A percentile compares a stretch with the other conserved stretches of the same genome.
Conservation (phyloP, 2,797 vertebrate genomes). For the Myotis pilosus region DNA sequence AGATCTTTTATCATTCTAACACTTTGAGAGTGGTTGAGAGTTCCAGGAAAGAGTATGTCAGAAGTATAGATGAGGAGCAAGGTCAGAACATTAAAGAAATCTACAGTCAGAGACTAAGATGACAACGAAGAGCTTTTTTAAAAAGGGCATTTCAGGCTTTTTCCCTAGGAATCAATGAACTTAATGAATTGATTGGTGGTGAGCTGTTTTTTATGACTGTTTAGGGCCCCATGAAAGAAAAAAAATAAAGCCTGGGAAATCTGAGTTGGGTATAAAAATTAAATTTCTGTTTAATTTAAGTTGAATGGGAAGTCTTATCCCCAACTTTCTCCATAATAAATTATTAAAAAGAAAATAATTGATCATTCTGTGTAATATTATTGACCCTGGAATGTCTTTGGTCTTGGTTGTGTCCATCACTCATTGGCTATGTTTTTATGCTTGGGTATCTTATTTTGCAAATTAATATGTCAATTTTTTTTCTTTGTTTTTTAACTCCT, state of each 20-base stretch:
- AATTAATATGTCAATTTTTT: background rate
- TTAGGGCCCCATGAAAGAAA: background rate
- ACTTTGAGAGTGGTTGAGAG: background rate
- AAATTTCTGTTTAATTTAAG: constrained; percentile 25
- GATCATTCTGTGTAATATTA: background rate
- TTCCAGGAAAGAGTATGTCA: background rate
- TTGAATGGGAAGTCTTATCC: background rate
- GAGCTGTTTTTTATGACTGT: background rate
- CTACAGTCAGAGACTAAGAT: background rate
- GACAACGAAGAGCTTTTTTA: background rate
- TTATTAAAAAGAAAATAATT: constrained; percentile 27
- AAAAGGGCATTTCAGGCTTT: background rate
- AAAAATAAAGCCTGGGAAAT: constrained; percentile 37
- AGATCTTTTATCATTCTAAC: background rate
- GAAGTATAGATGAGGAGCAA: background rate
- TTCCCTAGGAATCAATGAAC: background rate
- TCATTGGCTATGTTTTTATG: background rate
- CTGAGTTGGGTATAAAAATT: constrained; percentile 63
- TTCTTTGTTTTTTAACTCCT: background rate
- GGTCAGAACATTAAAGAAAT: constrained; percentile 26
- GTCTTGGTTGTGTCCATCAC: background rate
- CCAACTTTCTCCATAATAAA: background rate
- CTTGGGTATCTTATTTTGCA: background rate
- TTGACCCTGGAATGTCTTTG: background rate
- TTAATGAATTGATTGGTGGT: background rate